Evolutionary conservation across 2,888 invertebrate species (phyloP), one percentile per base, ranked within the genome.

Genomic region (Pinctada fucata): DNA sequence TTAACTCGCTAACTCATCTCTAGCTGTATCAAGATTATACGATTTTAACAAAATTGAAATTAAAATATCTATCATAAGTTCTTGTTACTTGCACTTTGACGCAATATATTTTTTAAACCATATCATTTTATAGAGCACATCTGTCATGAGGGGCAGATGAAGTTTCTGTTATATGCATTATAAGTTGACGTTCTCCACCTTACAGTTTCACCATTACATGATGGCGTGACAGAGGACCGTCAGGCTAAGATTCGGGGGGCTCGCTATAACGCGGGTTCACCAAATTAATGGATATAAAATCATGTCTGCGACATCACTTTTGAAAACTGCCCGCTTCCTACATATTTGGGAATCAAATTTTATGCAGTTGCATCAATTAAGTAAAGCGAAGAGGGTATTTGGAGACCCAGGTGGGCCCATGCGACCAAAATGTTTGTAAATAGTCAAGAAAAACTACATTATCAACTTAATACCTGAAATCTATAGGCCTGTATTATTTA

Each of bases 341-440:
- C 58, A 58, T 58, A 58, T 6, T 13, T 58, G 6, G 58, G 58
- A 58, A 6, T 58, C 58, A 58, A 58, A 58, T 58, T 6, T 58
- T 58, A 6, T 58, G 58, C 58, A 58, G 58, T 58, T 58, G 58
- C 58, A 58, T 58, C 58, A 58, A 58, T 58, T 58, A 58, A 58
- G 58, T 58, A 68, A 68, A 68, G 45, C 31, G 48, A 45, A 31
- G 48, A 68, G 8, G 16, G 6, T 31, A 45, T 68, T 68, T 10
- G 45, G 47, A 68, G 47, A 68, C 68, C 68, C 68, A 68, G 68
- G 68, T 68, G 68, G 68, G 68, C 68, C 31, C 68, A 68, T 45
- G 47, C 48, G 68, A 68, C 68, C 68, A 68, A 47, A 68, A 8
- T 68, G 4, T 45, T 4, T 16, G 16, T 68, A 68, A 68, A 58